Conservation (phyloP, 2,797 vertebrate genomes). For the Ataeniobius toweri region DNA sequence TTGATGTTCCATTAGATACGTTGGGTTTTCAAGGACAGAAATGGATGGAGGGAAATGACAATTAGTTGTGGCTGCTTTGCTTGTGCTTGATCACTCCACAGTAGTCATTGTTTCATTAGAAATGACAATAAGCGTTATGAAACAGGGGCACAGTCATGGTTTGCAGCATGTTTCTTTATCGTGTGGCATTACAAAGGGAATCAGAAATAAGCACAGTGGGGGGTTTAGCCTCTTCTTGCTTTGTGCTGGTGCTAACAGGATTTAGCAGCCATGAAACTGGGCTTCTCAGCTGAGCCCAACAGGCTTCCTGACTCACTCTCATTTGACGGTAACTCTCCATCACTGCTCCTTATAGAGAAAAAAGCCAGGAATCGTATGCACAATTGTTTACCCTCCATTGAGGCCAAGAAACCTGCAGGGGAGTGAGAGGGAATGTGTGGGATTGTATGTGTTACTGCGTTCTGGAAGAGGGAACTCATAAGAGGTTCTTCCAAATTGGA, state of each 20-base stretch:
- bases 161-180: slow-evolving; percentile 41
- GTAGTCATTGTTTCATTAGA: slow-evolving; percentile 57
- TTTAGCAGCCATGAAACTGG: slow-evolving; percentile 75
- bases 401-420: slow-evolving; percentile 43
- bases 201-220: slow-evolving; percentile 64
- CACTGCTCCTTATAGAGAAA: slow-evolving; percentile 5
- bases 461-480: slow-evolving; percentile 45
- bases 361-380: slow-evolving; percentile 45
- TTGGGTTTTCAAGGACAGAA: slow-evolving; percentile 18
- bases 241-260: slow-evolving; percentile 74
- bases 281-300: slow-evolving; percentile 64
- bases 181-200: slow-evolving; percentile 55
- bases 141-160: slow-evolving; percentile 45
- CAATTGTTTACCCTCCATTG: slow-evolving; percentile 47
- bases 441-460: slow-evolving; percentile 37
- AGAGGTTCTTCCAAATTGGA: slow-evolving; percentile 51
- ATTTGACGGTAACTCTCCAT: slow-evolving; percentile 35
- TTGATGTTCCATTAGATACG: slow-evolving; percentile 1
- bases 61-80: slow-evolving; percentile 19
- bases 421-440: background rate
- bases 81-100: slow-evolving; percentile 32
- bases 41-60: slow-evolving; percentile 1
- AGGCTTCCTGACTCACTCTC: slow-evolving; percentile 64
- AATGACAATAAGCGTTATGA: slow-evolving; percentile 41
- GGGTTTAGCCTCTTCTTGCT: slow-evolving; percentile 67